These are phyloP conservation scores for Glyphotaelius pellucidus DNA, from an alignment of 2,888 invertebrate species.

Conservation along the genomic window DNA sequence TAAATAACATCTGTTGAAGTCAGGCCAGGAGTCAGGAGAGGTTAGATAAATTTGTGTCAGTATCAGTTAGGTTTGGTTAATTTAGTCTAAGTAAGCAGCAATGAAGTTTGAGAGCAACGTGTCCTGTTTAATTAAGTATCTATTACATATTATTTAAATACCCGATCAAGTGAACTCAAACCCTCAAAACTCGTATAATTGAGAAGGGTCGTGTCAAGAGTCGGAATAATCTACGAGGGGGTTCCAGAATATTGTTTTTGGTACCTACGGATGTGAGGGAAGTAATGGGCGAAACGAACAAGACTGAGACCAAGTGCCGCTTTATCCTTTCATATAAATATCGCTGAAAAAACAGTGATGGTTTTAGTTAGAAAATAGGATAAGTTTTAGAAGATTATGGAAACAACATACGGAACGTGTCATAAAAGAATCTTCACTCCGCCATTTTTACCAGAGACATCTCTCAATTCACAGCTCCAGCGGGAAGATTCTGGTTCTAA, in stretches of 20 bases:
- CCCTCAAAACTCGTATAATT: neutral
- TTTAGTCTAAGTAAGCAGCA: neutral
- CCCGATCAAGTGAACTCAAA: neutral
- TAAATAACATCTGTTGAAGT: neutral
- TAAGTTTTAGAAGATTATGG: too few species aligned
- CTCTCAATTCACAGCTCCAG: too few species aligned
- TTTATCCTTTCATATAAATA: neutral
- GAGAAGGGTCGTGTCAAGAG: neutral
- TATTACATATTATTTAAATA: slow-evolving; percentile 2
- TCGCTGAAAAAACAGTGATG: neutral
- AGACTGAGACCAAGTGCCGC: neutral
- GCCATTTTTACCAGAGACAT: too few species aligned
- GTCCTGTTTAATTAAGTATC: neutral
- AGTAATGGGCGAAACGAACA: neutral
- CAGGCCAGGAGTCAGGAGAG: neutral
- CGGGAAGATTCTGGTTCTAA: too few species aligned
- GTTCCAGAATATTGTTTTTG: neutral
- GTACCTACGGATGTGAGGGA: neutral
- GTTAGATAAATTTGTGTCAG: neutral
- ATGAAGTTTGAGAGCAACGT: neutral
- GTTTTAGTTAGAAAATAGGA: neutral
- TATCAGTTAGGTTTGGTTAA: neutral
- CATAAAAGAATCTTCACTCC: too few species aligned
- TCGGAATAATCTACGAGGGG: neutral
- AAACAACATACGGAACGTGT: too few species aligned